Evolutionary conservation across 1,140 invertebrate species (phyloP), one percentile per base, ranked within the genome.

Genomic region (Piezodorus guildinii): DNA sequence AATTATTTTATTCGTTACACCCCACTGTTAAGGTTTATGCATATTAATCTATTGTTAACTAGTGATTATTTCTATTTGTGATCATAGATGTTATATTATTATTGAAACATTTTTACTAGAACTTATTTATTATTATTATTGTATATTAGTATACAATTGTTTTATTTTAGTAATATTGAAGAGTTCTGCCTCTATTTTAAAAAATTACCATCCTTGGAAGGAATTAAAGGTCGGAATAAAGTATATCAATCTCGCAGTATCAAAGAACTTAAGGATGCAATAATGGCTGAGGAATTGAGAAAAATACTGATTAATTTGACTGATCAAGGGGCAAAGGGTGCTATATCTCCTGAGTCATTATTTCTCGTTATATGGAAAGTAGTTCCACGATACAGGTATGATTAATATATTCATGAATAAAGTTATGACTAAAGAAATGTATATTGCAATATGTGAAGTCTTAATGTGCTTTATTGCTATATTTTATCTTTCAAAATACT

Each of bases 281-380:
- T 90, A 6, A 80, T 91, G 70, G 85, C 87, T 8, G 87, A 90
- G 70, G 88, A 91, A 72, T 74, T 91, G 14, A 74, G 87, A 23
- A 91, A 91, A 77, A 82, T 89, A 17, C 73, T 91, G 25, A 81
- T 88, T 64, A 84, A 83, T 45, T 71, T 91, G 67, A 86, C 83
- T 69, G 80, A 87, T 16, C 85, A 85, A 58, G 81, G 82, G 2
- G 78, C 79, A 0, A 88, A 89, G 71, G 81, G 81, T 19, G 85
- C 87, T 1, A 90, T 91, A 64, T 89, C 87, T 1, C 88, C 89
- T 9, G 86, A 90, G 72, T 87, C 85, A 63, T 76, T 91, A 21
- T 90, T 90, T 70, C 78, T 84, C 19, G 87, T 90, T 19, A 90
- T 91, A 43, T 91, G 89, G 87, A 90, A 90, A 74, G 86, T 91